Base-by-base conservation (phyloP, 2,888 invertebrate genomes). In the Stenolophus ochropezus region DNA sequence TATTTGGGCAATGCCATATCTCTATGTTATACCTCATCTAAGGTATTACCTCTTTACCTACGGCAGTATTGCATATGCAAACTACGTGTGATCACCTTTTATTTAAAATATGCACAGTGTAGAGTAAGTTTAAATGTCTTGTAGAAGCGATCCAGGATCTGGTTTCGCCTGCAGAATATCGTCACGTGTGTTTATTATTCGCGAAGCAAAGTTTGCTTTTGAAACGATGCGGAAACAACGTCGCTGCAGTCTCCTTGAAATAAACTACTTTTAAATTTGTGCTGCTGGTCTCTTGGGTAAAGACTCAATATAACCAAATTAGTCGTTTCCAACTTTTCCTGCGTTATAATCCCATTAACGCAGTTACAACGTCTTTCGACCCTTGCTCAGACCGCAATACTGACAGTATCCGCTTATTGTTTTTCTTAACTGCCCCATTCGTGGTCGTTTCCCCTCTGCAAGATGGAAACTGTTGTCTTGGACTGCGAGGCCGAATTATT, bases 291-390 rank as follows among this genome's bases (percentile, higher is more conserved):
- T 42, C 49, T 20, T 49, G 42, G 51, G 23, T 25, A 21, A 53
- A 18, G 74, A 53, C 23, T 74, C 53, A 51, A 61, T 78, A 78
- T 61, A 78, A 78, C 49, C 65, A 78, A 65, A 78, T 78, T 78
- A 78, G 65, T 78, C 18, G 42, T 49, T 33, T 21, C 65, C 61
- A 78, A 78, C 61, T 61, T 78, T 78, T 65, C 65, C 47, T 78
- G 20, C 77, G 14, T 21, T 61, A 78, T 78, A 78, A 65, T 61
- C 21, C 49, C 65, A 78, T 65, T 78, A 78, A 78, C 27, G 61
- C 51, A 16, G 65, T 69, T 42, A 69, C 65, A 69, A 65, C 27
- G 33, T 69, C 65, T 33, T 69, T 69, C 65, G 27, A 33, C 33
- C 33, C 78, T 56, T 49, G 25, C 33, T 4, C 65, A 23, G 53